Conservation (phyloP, 2,113 vertebrate genomes). For the Paramormyrops kingsleyae region DNA sequence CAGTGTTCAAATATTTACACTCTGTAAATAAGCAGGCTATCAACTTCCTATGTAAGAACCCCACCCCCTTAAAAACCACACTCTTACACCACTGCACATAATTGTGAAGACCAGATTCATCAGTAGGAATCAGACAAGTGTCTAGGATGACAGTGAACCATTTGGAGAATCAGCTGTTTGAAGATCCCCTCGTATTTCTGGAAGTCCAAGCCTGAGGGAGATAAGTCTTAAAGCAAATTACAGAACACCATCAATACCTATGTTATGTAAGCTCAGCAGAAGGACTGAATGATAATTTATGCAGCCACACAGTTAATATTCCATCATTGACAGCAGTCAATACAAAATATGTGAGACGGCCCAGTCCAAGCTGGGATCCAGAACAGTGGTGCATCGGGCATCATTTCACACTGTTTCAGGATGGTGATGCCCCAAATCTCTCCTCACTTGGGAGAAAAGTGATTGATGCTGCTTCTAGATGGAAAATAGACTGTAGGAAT, state of each 20-base stretch:
- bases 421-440: neutral
- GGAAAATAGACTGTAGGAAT: neutral
- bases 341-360: neutral
- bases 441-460: neutral
- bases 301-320: neutral
- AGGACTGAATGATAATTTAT: neutral
- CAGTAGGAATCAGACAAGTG: neutral
- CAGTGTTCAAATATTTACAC: constrained; percentile 18
- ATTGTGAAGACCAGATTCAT: neutral
- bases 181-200: neutral
- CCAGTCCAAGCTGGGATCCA: neutral
- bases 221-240: neutral
- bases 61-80: constrained; percentile 14
- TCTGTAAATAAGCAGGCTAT: constrained; percentile 11
- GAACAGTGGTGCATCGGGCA: neutral
- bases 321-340: neutral
- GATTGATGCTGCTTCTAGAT: neutral
- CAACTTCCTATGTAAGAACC: constrained; percentile 29
- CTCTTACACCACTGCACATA: neutral
- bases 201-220: neutral
- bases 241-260: neutral
- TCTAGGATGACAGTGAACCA: neutral
- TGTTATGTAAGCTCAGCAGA: neutral
- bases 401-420: neutral
- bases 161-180: neutral